A percentile compares a stretch with the other conserved stretches of the same genome.
Evolutionary conservation across 2,113 vertebrate species (phyloP).

Genomic region (Gobiocypris rarus): DNA sequence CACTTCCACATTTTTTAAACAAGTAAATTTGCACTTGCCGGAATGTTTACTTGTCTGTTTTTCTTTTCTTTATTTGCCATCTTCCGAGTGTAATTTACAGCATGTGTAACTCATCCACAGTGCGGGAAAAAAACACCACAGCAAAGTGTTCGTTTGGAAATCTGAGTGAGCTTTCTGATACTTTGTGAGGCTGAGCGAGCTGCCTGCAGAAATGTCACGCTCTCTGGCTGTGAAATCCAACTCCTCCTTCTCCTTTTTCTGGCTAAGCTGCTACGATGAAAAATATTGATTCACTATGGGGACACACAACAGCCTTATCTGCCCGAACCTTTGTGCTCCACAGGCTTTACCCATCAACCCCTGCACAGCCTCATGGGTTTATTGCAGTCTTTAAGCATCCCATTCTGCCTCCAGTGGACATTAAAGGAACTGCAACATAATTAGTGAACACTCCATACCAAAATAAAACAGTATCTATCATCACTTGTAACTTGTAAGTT

Average conservation of each 20-base stretch:
- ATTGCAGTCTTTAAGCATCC: slow-evolving; percentile 24
- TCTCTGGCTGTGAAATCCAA: slow-evolving; percentile 52
- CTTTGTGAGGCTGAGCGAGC: slow-evolving; percentile 19
- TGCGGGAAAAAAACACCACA: neutral
- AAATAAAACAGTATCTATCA: neutral
- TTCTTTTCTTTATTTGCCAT: neutral
- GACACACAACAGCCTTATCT: slow-evolving; percentile 53
- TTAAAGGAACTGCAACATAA: slow-evolving; percentile 7
- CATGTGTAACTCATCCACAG: slow-evolving; percentile 22
- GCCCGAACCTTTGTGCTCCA: slow-evolving; percentile 48
- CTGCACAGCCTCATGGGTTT: slow-evolving; percentile 21
- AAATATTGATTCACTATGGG: slow-evolving; percentile 48
- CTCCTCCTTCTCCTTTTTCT: slow-evolving; percentile 53
- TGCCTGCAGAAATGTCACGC: slow-evolving; percentile 47
- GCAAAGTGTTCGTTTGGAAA: slow-evolving; percentile 9
- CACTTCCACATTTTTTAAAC: neutral
- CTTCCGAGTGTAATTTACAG: neutral
- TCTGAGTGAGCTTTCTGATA: slow-evolving; percentile 23
- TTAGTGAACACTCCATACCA: neutral
- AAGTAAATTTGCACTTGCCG: neutral
- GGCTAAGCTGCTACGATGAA: slow-evolving; percentile 53
- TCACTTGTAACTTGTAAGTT: too few species aligned
- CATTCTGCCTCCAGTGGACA: slow-evolving; percentile 36
- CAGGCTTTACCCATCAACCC: slow-evolving; percentile 36
- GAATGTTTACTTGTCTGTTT: neutral